A percentile compares a stretch with the other conserved stretches of the same genome.
Evolutionary conservation across 2,113 vertebrate species (phyloP).

Genomic region (Apodemus sylvaticus): DNA sequence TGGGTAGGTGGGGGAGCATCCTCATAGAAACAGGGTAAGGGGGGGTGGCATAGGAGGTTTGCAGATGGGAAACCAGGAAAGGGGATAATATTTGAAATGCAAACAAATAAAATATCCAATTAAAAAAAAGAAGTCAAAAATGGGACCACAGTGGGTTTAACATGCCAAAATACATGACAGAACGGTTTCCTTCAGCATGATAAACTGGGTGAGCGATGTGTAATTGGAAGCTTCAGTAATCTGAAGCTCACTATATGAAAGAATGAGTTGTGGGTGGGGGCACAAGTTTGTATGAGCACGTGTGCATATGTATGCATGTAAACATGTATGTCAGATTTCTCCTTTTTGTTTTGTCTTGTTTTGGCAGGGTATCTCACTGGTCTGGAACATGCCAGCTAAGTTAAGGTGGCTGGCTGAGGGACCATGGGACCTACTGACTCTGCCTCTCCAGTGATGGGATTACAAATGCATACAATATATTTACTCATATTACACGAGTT

Average conservation of each 20-base stretch:
- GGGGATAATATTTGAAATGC: no score
- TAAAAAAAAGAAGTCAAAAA: no score
- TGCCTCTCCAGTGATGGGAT: neutral
- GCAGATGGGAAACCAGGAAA: no score
- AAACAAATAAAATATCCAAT: no score
- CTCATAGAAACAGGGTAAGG: no score
- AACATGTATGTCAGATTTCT: neutral
- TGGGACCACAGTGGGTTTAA: no score
- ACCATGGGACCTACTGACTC: neutral
- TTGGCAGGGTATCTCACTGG: neutral
- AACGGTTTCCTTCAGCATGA: neutral
- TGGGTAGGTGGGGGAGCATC: no score
- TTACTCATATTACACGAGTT: neutral
- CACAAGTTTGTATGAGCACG: neutral
- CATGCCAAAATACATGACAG: no score
- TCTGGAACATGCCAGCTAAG: neutral
- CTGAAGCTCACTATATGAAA: neutral
- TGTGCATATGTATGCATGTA: neutral
- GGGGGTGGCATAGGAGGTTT: no score
- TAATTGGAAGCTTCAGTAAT: neutral
- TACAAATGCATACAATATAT: neutral
- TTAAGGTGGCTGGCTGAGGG: neutral
- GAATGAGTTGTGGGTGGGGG: no score
- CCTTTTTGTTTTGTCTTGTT: no score
- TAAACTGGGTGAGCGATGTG: neutral